Evolutionary conservation across 92 coral and sea anemone species (phyloP).

Genomic region (Paramuricea clavata): DNA sequence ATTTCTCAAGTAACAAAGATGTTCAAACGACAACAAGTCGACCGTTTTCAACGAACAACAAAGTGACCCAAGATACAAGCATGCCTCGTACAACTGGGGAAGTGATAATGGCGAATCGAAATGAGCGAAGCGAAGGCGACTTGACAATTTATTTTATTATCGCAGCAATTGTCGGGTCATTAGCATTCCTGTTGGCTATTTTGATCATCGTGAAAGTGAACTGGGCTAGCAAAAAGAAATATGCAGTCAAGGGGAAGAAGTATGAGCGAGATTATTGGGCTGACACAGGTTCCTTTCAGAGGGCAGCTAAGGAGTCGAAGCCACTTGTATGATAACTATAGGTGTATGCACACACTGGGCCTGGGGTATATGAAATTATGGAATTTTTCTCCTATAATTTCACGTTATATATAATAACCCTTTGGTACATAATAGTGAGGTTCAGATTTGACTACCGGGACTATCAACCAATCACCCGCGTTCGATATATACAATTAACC

Average conservation of each 20-base stretch:
- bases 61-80: neutral
- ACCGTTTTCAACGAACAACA: neutral
- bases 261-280: neutral
- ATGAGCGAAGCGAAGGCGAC: constrained; percentile 34
- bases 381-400: too few relatives aligned
- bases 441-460: too few relatives aligned
- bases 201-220: constrained; percentile 31
- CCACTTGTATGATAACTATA: constrained; percentile 3
- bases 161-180: constrained; percentile 21
- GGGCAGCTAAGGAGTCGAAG: neutral
- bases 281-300: constrained; percentile 8
- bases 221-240: constrained; percentile 26
- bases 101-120: constrained; percentile 5
- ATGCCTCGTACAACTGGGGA: neutral
- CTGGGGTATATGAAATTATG: neutral
- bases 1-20: neutral
- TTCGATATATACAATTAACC: too few relatives aligned
- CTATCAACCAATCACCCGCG: too few relatives aligned
- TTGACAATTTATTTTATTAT: constrained; percentile 22
- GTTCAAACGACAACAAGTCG: neutral
- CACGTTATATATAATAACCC: too few relatives aligned
- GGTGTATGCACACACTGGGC: neutral
- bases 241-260: neutral
- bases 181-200: constrained; percentile 24
- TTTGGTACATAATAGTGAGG: too few relatives aligned